These are phyloP conservation scores for Psophia crepitans DNA, from an alignment of 2,113 vertebrate species.

Conservation along the genomic window DNA sequence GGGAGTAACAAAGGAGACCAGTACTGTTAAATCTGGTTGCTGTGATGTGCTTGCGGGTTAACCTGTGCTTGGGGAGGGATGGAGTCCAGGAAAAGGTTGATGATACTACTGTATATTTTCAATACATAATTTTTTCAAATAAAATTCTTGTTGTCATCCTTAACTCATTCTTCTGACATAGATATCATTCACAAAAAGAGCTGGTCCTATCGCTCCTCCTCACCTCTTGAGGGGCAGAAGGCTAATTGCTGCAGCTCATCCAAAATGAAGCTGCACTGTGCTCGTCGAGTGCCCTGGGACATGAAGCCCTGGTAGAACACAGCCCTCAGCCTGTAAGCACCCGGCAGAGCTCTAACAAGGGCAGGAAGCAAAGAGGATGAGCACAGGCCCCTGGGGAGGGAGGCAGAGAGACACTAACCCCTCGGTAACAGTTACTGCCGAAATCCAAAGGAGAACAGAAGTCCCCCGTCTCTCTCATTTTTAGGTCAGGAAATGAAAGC, in stretches of 20 bases:
- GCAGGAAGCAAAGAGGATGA: background rate
- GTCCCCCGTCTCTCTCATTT: background rate
- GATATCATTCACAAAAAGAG: background rate
- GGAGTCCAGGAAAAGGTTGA: background rate
- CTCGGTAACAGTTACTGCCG: background rate
- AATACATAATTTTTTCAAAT: slow-evolving; percentile 78
- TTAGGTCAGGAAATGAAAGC: background rate
- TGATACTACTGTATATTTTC: slow-evolving; percentile 77
- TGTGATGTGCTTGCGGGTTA: slow-evolving; percentile 41
- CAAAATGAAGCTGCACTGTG: background rate
- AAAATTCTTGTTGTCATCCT: slow-evolving; percentile 71
- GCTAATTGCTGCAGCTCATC: background rate
- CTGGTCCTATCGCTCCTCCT: background rate
- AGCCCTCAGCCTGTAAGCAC: background rate
- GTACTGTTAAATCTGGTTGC: slow-evolving; percentile 39
- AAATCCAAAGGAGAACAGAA: background rate
- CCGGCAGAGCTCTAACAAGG: background rate
- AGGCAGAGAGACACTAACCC: background rate
- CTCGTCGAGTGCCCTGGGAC: background rate
- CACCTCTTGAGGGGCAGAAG: background rate
- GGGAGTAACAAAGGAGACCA: slow-evolving; percentile 24
- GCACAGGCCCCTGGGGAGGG: background rate
- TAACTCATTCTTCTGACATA: slow-evolving; percentile 2
- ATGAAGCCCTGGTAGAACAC: background rate
- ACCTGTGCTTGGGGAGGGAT: slow-evolving; percentile 39